These are phyloP conservation scores for Drosophila percnosoma DNA, from an alignment of 2,888 invertebrate species.

Conservation along the genomic window DNA sequence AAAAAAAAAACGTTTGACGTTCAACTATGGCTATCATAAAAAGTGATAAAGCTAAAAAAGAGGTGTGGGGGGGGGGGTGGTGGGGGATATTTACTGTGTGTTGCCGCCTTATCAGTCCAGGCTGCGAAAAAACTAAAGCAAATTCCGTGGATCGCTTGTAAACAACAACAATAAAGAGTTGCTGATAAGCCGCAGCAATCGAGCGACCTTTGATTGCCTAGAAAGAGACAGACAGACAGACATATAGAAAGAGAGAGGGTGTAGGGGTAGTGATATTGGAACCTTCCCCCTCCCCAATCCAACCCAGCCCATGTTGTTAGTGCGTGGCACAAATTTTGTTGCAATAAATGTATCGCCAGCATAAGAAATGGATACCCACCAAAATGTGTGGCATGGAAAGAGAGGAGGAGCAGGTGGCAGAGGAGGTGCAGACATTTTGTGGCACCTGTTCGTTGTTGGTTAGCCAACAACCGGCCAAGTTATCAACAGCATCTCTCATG, in stretches of 20 bases:
- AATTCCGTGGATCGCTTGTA: slow-evolving; percentile 69
- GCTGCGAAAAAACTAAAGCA: slow-evolving; percentile 36
- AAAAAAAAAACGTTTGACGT: slow-evolving; percentile 9
- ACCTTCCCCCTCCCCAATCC: not conserved
- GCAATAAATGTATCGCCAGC: slow-evolving; percentile 4
- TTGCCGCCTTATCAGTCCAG: slow-evolving; percentile 51
- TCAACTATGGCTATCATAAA: slow-evolving; percentile 1
- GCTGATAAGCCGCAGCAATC: slow-evolving; percentile 30
- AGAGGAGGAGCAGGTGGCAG: not conserved
- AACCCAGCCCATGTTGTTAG: slow-evolving; percentile 37
- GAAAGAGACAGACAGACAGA: not conserved
- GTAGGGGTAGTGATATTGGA: not conserved
- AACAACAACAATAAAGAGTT: slow-evolving; percentile 65
- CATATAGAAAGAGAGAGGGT: not conserved
- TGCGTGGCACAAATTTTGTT: slow-evolving; percentile 52
- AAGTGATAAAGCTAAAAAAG: slow-evolving; percentile 30
- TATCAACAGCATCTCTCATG: slow-evolving; percentile 52
- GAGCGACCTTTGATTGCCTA: slow-evolving; percentile 44
- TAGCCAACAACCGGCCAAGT: slow-evolving; percentile 45
- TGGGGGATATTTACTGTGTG: slow-evolving; percentile 4
- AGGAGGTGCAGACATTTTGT: not conserved
- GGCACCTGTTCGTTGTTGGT: slow-evolving; percentile 49
- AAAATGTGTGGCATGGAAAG: no score
- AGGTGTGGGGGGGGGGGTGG: not conserved
- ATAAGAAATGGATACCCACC: slow-evolving; percentile 51